These are phyloP conservation scores for Eupithecia pulchellata DNA, from an alignment of 2,888 invertebrate species.

Conservation along the genomic window DNA sequence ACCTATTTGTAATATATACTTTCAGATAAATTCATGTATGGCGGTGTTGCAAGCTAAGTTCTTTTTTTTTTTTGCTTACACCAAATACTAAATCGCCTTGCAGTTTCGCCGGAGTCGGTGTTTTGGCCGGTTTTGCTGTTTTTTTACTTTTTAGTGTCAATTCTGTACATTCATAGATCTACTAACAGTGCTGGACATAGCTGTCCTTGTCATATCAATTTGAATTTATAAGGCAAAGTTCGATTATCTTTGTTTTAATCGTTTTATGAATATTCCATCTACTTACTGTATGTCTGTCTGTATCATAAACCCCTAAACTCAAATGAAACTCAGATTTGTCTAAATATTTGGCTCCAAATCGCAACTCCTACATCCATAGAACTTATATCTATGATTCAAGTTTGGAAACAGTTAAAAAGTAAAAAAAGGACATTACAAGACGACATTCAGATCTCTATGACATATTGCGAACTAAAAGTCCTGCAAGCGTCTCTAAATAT, in stretches of 20 bases:
- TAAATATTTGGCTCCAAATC: background rate
- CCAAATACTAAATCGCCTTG: conserved; percentile 58
- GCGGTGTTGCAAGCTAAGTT: conserved; percentile 56
- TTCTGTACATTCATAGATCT: background rate
- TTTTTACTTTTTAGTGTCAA: conserved; percentile 56
- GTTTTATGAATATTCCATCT: background rate
- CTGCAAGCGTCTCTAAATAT: conserved; percentile 76
- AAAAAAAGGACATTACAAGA: conserved; percentile 69
- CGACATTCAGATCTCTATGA: conserved; percentile 75
- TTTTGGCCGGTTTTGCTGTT: conserved; percentile 67
- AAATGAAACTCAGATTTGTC: background rate
- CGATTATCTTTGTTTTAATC: background rate
- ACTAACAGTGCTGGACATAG: background rate
- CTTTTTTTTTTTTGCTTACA: conserved; percentile 59
- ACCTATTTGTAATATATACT: background rate
- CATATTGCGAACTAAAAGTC: conserved; percentile 79
- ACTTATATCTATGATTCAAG: background rate
- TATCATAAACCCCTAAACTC: background rate
- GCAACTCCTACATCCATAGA: background rate
- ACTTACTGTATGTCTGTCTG: background rate
- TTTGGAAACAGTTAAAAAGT: conserved; percentile 55
- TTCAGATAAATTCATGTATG: conserved; percentile 17
- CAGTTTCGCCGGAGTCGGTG: conserved; percentile 59
- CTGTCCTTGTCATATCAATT: conserved; percentile 6
- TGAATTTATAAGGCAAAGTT: conserved; percentile 1